These are phyloP conservation scores for Lophochroa leadbeateri DNA, from an alignment of 2,113 vertebrate genomes.

Conservation along the genomic window DNA sequence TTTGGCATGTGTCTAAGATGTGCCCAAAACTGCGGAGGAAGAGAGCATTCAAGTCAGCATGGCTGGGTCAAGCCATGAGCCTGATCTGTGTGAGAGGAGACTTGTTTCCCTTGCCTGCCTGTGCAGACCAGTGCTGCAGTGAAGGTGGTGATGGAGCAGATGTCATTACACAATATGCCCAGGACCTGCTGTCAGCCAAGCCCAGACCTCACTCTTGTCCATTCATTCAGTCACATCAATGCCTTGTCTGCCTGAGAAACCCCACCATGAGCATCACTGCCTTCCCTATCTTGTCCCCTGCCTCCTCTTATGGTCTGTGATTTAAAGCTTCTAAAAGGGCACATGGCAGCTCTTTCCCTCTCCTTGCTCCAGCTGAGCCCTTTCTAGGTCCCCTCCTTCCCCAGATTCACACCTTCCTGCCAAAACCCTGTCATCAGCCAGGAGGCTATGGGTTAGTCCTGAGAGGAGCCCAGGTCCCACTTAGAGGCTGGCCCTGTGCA, in stretches of 20 bases:
- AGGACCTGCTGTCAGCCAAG: neutral
- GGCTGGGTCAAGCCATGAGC: neutral
- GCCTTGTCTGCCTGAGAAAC: neutral
- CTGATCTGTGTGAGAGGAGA: neutral
- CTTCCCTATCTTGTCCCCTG: neutral
- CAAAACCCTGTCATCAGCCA: neutral
- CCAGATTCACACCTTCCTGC: neutral
- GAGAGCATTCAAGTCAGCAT: neutral
- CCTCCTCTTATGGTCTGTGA: neutral
- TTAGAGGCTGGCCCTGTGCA: fast-evolving
- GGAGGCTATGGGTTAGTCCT: neutral
- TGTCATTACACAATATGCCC: neutral
- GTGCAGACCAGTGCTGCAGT: neutral
- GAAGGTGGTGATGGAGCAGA: neutral
- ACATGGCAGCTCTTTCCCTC: neutral
- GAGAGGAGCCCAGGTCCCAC: neutral
- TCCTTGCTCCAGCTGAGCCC: neutral
- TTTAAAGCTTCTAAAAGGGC: neutral
- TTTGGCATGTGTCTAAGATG: neutral
- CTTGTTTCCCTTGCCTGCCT: neutral
- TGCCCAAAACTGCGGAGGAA: neutral
- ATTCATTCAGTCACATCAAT: neutral
- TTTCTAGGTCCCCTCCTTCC: neutral
- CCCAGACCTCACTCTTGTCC: neutral
- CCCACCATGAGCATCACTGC: neutral